These are phyloP conservation scores for Cryptotis parvus DNA, from an alignment of 2,113 vertebrate species.

Conservation along the genomic window DNA sequence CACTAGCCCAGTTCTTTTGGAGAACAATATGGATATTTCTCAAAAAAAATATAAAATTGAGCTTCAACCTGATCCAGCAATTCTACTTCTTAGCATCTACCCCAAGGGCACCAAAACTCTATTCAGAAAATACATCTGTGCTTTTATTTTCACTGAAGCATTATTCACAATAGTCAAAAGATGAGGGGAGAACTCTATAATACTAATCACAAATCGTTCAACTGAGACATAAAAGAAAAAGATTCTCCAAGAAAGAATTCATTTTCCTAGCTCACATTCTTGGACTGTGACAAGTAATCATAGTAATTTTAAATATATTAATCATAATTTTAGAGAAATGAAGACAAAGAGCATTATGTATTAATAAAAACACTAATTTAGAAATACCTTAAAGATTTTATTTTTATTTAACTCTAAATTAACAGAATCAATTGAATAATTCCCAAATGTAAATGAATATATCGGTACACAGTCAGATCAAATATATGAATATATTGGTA, in stretches of 20 bases:
- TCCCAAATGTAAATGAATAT: neutral
- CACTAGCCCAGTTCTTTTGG: too few species aligned
- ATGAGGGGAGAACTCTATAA: neutral
- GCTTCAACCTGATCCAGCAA: too few species aligned
- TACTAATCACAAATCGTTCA: neutral
- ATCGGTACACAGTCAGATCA: neutral
- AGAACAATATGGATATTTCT: too few species aligned
- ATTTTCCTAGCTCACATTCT: neutral
- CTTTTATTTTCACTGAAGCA: too few species aligned
- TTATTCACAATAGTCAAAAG: neutral
- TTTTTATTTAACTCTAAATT: neutral
- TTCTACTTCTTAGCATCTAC: too few species aligned
- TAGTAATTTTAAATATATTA: neutral
- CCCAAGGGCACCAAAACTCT: too few species aligned
- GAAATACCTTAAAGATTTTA: neutral
- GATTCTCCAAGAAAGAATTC: neutral
- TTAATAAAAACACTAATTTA: constrained; percentile 14
- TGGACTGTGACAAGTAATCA: too few species aligned
- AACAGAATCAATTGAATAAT: neutral
- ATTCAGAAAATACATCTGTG: too few species aligned
- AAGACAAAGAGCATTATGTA: neutral
- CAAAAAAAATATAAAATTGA: too few species aligned
- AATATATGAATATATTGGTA: neutral
- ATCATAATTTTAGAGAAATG: neutral
- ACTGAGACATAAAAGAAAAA: neutral